A percentile compares a stretch with the other conserved stretches of the same genome.
Conservation (phyloP, 2,113 vertebrate species). For the Furnarius figulus region DNA sequence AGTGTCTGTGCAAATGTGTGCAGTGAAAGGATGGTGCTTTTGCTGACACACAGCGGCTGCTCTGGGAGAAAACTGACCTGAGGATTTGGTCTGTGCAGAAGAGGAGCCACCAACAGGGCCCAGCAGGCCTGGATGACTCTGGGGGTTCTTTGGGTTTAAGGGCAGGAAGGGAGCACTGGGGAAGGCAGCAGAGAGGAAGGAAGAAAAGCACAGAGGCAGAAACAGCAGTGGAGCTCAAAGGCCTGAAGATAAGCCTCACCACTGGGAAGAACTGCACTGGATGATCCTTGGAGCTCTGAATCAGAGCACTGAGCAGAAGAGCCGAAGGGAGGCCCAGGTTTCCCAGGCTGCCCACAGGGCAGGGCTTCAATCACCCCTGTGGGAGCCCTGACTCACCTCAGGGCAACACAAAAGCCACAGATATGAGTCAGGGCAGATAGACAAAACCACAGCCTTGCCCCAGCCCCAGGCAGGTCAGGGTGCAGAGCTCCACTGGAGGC, state of each 20-base stretch:
- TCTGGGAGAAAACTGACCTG: background rate
- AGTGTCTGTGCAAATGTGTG: background rate
- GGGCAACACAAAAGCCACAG: background rate
- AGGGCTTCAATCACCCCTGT: background rate
- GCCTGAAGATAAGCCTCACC: accelerated
- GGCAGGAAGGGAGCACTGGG: background rate
- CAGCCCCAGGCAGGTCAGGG: background rate
- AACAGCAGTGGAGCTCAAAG: background rate
- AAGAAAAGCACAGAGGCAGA: background rate
- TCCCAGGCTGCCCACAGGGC: background rate
- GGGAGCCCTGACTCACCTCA: background rate
- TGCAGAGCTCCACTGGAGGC: background rate
- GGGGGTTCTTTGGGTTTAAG: background rate
- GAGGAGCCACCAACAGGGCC: background rate
- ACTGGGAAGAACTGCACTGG: background rate
- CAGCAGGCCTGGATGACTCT: background rate
- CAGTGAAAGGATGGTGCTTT: background rate
- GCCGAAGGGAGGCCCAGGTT: background rate
- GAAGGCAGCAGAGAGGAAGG: background rate
- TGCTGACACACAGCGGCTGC: background rate
- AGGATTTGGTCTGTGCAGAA: background rate
- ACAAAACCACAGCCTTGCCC: background rate
- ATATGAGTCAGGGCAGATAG: background rate
- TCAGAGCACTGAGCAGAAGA: background rate
- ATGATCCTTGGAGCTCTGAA: background rate